These are phyloP conservation scores for Helicorthomorpha holstii DNA, from an alignment of 1,140 invertebrate species.

Conservation along the genomic window DNA sequence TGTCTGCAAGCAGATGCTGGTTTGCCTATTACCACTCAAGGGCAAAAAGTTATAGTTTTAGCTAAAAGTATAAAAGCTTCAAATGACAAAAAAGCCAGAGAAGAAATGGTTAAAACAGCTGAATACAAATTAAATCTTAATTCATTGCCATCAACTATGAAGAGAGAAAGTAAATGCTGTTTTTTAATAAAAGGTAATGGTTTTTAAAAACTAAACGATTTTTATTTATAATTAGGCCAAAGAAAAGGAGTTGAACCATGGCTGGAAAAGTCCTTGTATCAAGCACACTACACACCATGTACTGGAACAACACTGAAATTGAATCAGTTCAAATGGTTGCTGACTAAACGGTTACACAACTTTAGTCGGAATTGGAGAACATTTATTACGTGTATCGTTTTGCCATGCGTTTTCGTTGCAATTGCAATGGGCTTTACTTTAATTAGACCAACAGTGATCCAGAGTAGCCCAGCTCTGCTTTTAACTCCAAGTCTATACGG, in stretches of 20 bases:
- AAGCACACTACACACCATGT: background rate
- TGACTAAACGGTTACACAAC: slow-evolving; percentile 29
- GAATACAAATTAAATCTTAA: too few species aligned
- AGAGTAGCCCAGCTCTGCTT: slow-evolving; percentile 16
- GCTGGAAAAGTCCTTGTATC: slow-evolving; percentile 2
- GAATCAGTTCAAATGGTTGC: slow-evolving; percentile 25
- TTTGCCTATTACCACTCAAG: slow-evolving; percentile 2
- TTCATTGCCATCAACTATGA: too few species aligned
- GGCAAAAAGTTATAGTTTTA: background rate
- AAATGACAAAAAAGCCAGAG: background rate
- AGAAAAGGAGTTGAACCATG: slow-evolving; percentile 1
- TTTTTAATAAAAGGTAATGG: too few species aligned
- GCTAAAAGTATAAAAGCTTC: background rate
- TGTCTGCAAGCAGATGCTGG: slow-evolving; percentile 13
- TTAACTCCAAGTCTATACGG: slow-evolving; percentile 23
- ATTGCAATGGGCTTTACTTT: slow-evolving; percentile 29
- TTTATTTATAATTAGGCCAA: too few species aligned
- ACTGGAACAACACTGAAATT: slow-evolving; percentile 9
- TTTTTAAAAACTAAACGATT: too few species aligned
- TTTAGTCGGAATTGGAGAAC: slow-evolving; percentile 28
- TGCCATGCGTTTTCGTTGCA: slow-evolving; percentile 34
- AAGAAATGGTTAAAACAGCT: too few species aligned
- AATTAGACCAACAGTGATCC: slow-evolving; percentile 18
- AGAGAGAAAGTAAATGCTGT: too few species aligned
- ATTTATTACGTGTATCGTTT: slow-evolving; percentile 29